Conservation (phyloP, 2,113 vertebrate genomes). For the Grus americana region DNA sequence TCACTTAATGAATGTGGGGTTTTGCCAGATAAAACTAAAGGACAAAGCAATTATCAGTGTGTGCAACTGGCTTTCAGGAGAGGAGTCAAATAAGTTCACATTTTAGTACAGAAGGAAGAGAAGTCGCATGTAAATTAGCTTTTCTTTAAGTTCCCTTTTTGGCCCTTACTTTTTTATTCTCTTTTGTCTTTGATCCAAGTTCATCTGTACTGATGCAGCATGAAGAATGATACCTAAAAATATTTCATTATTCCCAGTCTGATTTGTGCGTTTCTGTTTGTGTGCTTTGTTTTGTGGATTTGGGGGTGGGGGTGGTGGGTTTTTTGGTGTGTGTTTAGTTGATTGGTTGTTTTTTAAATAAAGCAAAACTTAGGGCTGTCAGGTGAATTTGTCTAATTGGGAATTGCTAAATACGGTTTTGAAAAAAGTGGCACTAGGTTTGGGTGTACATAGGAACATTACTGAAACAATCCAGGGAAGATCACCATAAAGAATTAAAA, state of each 20-base stretch:
- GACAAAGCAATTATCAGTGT: background rate
- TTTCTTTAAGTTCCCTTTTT: background rate
- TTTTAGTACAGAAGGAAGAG: background rate
- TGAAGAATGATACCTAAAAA: background rate
- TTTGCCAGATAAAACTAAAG: background rate
- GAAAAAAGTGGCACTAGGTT: background rate
- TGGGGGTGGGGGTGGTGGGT: too few relatives aligned
- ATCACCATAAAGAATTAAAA: background rate
- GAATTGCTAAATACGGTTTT: background rate
- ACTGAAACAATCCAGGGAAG: background rate
- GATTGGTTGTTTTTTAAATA: background rate
- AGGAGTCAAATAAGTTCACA: background rate
- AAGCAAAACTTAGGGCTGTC: background rate
- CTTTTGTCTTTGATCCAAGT: background rate
- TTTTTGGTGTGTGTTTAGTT: background rate
- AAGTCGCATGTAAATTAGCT: rapidly evolving
- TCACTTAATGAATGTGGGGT: background rate
- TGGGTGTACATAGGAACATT: background rate
- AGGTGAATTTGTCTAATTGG: background rate
- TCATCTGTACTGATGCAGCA: background rate
- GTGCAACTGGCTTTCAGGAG: background rate
- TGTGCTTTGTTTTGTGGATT: background rate
- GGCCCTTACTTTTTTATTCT: background rate
- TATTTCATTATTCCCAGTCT: background rate
- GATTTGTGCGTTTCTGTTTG: background rate